phyloP scores from a whole-genome alignment of 2,888 invertebrate species.

The Pilophorus perplexus region DNA sequence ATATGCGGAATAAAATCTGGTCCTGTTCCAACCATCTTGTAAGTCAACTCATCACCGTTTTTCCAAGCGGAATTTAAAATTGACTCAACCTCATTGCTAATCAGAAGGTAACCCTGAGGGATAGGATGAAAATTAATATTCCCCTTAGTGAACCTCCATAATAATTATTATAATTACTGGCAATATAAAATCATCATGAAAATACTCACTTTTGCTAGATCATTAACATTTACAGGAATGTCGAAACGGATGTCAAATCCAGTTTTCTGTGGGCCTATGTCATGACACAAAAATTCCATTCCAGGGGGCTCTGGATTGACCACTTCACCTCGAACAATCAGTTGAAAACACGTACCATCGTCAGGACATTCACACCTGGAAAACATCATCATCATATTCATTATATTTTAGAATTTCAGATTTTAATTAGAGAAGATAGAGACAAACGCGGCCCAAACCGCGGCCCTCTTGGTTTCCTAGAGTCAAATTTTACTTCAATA shows the following conservation, averaged over 20 bases:
- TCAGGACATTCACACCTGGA: constrained; percentile 5
- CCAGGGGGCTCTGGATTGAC: not conserved
- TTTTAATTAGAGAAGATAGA: too few species aligned
- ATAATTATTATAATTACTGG: too few species aligned
- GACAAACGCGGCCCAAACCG: too few species aligned
- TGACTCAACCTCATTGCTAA: not conserved
- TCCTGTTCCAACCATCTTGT: too few species aligned
- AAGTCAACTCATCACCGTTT: not conserved
- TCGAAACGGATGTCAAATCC: not conserved
- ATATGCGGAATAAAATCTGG: not conserved
- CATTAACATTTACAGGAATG: not conserved
- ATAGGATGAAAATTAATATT: too few species aligned
- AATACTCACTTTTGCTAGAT: not conserved
- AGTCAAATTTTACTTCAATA: too few species aligned
- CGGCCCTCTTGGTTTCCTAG: too few species aligned
- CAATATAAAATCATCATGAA: too few species aligned
- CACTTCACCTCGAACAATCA: constrained; percentile 27
- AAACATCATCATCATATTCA: too few species aligned
- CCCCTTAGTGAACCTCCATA: too few species aligned
- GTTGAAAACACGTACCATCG: not conserved
- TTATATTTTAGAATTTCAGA: too few species aligned
- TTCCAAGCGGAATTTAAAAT: not conserved
- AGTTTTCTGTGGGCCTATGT: constrained; percentile 13
- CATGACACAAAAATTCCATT: constrained; percentile 14
- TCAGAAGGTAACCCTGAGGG: not conserved